Conservation (phyloP, 2,888 invertebrate species). For the Hermaeophaga mercurialis region DNA sequence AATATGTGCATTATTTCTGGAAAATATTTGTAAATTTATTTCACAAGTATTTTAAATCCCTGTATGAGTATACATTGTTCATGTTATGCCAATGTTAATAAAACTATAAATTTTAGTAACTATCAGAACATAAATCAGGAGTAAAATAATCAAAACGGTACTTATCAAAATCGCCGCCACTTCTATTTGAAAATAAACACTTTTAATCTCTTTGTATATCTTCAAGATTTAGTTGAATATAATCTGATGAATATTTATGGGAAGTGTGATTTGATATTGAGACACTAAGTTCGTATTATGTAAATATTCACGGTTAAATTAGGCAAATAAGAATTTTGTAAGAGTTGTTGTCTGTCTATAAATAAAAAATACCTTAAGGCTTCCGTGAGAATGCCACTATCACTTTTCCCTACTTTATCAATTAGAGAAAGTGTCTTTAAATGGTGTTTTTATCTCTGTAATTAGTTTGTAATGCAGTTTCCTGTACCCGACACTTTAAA, state of each 20-base stretch:
- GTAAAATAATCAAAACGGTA: conserved; percentile 24
- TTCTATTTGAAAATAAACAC: conserved; percentile 28
- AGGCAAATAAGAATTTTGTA: conserved; percentile 25
- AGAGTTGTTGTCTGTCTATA: conserved; percentile 16
- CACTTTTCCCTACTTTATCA: conserved; percentile 16
- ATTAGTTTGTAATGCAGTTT: no score
- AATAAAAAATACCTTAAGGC: conserved; percentile 6
- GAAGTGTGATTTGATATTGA: conserved; percentile 25
- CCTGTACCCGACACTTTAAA: no score
- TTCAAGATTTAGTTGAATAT: conserved; percentile 19
- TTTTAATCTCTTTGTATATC: conserved; percentile 22
- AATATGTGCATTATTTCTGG: no score
- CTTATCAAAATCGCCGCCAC: conserved; percentile 19
- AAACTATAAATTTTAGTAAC: conserved; percentile 20
- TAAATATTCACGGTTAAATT: conserved; percentile 28
- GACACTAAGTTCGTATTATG: conserved; percentile 25
- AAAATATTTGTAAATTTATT: no score
- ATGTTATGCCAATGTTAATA: no score
- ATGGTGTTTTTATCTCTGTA: background rate
- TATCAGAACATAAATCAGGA: conserved; percentile 26
- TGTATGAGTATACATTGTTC: no score
- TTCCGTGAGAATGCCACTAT: conserved; percentile 10
- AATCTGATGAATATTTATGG: conserved; percentile 28
- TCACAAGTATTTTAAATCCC: no score
- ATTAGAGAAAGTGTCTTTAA: conserved; percentile 18